Base-by-base conservation (phyloP, 2,113 vertebrate species). In the Toxotes chatareus region DNA sequence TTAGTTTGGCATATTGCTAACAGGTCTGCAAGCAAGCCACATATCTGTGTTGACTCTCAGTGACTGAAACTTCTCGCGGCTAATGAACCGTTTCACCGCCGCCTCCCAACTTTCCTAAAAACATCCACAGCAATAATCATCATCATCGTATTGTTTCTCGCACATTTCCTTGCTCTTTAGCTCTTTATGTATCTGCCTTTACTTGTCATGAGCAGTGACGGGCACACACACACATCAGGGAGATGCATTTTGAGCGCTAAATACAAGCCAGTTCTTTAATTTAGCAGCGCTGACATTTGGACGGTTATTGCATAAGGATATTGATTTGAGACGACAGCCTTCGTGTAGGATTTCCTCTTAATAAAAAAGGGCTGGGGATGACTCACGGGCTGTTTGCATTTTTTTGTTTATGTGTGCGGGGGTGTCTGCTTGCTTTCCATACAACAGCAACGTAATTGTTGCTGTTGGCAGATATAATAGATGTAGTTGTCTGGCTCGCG, bases 1-100 rank as follows among this genome's bases (percentile, higher is more conserved):
- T 21, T 8, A 23, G 31, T 73, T 21, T 40, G 57, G 10, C 19
- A 32, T 42, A 7, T 34, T 10, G n/a, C 27, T 27, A 19, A 46
- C 72, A 64, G 53, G 68, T 87, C 47, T 72, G n/a, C 79, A 86
- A 85, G 61, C 83, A 64, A 82, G 73, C 81, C 89, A 73, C 73
- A 57, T 82, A 31, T 63, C 49, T 56, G 68, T 79, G 71, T 86
- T 67, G 73, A 87, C 85, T 65, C 62, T 27, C 51, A 47, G 60
- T 64, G 79, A 79, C 76, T 65, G 65, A 85, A 85, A 82, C 78
- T 32, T 76, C 75, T 77, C 19, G 3, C 47, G 71, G 76, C 71
- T 85, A 89, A 86, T 83, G 82, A 88, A 84, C 66, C 79, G 4
- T 73, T 67, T 71, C 72, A 59, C 59, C 44, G 3, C 80, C 55